Conservation (phyloP, 1,140 invertebrate genomes). For the Drosophila sechellia region DNA sequence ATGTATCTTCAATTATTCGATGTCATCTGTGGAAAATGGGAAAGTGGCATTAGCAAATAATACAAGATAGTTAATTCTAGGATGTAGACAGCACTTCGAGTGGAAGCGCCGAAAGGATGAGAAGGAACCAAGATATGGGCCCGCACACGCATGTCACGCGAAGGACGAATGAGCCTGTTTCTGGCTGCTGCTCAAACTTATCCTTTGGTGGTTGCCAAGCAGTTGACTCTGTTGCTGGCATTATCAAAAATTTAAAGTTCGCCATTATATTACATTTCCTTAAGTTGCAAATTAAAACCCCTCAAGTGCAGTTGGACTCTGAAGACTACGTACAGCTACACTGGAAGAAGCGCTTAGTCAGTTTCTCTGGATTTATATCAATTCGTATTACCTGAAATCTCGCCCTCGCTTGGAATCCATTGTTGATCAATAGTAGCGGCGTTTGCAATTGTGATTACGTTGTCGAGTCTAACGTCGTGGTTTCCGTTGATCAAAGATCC, state of each 20-base stretch:
- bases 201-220: constrained; percentile 30
- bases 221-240: constrained; percentile 56
- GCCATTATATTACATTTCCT: constrained; percentile 71
- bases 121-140: neutral
- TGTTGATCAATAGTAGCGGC: too few relatives aligned
- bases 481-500: too few relatives aligned
- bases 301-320: constrained; percentile 45
- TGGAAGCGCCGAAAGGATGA: neutral
- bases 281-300: constrained; percentile 74
- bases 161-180: constrained; percentile 10
- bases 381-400: too few relatives aligned
- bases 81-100: neutral
- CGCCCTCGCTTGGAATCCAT: too few relatives aligned
- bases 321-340: constrained; percentile 17
- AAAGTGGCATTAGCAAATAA: too few relatives aligned
- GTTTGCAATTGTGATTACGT: too few relatives aligned
- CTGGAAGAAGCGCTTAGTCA: neutral
- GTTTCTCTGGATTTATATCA: neutral
- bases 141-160: constrained; percentile 3
- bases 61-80: neutral
- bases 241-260: constrained; percentile 80
- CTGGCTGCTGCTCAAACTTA: constrained; percentile 1
- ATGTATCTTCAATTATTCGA: neutral
- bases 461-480: too few relatives aligned
- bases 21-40: neutral